Conservation (phyloP, 1,140 invertebrate species). For the Drosophila bocki region DNA sequence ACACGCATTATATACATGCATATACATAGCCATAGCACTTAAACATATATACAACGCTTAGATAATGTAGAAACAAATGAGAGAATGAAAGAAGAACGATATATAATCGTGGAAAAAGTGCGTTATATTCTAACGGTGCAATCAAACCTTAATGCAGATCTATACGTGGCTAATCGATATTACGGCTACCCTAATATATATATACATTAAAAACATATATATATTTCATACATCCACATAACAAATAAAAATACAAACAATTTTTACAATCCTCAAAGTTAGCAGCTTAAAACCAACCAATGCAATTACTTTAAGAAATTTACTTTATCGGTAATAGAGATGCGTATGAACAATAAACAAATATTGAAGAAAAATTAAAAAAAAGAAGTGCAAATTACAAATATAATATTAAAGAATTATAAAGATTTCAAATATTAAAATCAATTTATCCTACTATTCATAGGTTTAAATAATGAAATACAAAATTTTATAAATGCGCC, state of each 20-base stretch:
- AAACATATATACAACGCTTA: slow-evolving; percentile 41
- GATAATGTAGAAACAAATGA: slow-evolving; percentile 19
- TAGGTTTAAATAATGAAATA: slow-evolving; percentile 41
- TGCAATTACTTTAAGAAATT: slow-evolving; percentile 78
- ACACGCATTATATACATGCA: slow-evolving; percentile 53
- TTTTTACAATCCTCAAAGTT: slow-evolving; percentile 50
- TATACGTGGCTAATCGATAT: slow-evolving; percentile 28
- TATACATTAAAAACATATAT: slow-evolving; percentile 42
- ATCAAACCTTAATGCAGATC: slow-evolving; percentile 61
- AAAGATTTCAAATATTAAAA: slow-evolving; percentile 40
- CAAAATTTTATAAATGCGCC: slow-evolving; percentile 68
- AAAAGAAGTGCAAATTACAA: slow-evolving; percentile 71
- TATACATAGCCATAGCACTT: slow-evolving; percentile 52
- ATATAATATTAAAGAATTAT: slow-evolving; percentile 22
- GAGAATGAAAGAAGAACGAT: slow-evolving; percentile 1
- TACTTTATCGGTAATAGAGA: slow-evolving; percentile 59
- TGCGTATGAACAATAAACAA: slow-evolving; percentile 21
- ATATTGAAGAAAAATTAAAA: slow-evolving; percentile 15
- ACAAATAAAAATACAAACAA: slow-evolving; percentile 20
- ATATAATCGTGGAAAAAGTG: slow-evolving; percentile 49
- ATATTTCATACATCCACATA: slow-evolving; percentile 66
- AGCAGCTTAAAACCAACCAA: slow-evolving; percentile 60
- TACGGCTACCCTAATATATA: slow-evolving; percentile 36
- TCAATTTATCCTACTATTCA: slow-evolving; percentile 49
- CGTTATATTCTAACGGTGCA: slow-evolving; percentile 73